Conservation (phyloP, 2,888 invertebrate genomes). For the Xanthorhoe designata region DNA sequence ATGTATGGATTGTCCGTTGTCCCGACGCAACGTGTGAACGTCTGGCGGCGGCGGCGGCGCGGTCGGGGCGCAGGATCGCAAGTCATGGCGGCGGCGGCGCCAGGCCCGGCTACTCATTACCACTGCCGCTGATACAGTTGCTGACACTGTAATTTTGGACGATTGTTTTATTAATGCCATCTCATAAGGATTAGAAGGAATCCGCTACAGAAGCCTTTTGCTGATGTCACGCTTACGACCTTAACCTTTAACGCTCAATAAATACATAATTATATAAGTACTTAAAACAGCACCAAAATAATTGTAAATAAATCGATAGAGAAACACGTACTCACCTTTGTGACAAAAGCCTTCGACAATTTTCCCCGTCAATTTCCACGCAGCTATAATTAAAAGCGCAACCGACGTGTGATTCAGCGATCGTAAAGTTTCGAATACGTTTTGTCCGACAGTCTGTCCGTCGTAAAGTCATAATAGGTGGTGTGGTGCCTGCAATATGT, state of each 20-base stretch:
- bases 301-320: constrained; percentile 6
- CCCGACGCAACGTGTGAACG: constrained; percentile 61
- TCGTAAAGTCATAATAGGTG: constrained; percentile 66
- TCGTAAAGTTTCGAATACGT: constrained; percentile 42
- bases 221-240: constrained; percentile 34
- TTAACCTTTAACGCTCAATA: constrained; percentile 23
- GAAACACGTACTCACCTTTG: constrained; percentile 15
- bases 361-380: constrained; percentile 33
- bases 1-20: constrained; percentile 24
- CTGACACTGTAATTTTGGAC: constrained; percentile 64
- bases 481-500: constrained; percentile 52
- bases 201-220: constrained; percentile 36
- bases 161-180: constrained; percentile 40
- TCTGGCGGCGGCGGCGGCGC: constrained; percentile 39
- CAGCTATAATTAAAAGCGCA: constrained; percentile 36
- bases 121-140: constrained; percentile 66
- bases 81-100: constrained; percentile 75
- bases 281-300: background rate
- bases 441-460: constrained; percentile 50
- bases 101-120: constrained; percentile 71
- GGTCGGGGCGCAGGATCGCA: constrained; percentile 55
- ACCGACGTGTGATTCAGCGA: constrained; percentile 42
- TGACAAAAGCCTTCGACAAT: constrained; percentile 25
- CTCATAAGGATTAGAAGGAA: constrained; percentile 34
- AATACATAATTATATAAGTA: background rate